Evolutionary conservation across 2,113 vertebrate species (phyloP), one percentile per base, ranked within the genome.

Genomic region (Sapajus apella): DNA sequence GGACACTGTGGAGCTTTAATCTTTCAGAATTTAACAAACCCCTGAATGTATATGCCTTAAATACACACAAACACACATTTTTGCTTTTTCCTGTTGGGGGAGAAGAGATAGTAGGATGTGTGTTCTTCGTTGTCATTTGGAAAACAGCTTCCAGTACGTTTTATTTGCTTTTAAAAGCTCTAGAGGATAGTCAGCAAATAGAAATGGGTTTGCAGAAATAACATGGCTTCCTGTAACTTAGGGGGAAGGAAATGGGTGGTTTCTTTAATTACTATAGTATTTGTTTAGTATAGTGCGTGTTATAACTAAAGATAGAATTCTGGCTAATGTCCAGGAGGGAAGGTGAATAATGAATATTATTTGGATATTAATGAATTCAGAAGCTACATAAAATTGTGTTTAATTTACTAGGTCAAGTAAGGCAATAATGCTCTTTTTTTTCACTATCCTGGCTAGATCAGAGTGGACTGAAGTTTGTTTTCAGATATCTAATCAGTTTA

Each of bases 241-340:
- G 87, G 55, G 95, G 97, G 97, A 98, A 98, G 97, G 97, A 98
- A 97, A 96, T 96, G 92, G 95, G 96, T 97, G 97, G 95, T 97
- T 98, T 98, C 96, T 97, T 97, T 96, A 97, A 96, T 98, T 96
- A 94, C 90, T 96, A 35, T 61, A 87, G 87, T 90, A 86, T 97
- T 77, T 97, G 79, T 93, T n/a, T 91, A 32, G 75, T 47, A 32
- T 47, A 77, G 70, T 68, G 87, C 87, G 91, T 81, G 43, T 88
- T 70, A 94, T 61, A 94, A 95, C 92, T 90, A 97, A 98, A 98
- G 97, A 97, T 97, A 98, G 97, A 81, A 58, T 70, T 93, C 92
- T 85, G 92, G 79, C 75, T 70, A 45, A 87, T 32, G 85, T 92
- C 90, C 72, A 75, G 84, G 64, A 91, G 95, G 90, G 55, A 95